Base-by-base conservation (phyloP, 2,797 vertebrate species). In the Paguma larvata region DNA sequence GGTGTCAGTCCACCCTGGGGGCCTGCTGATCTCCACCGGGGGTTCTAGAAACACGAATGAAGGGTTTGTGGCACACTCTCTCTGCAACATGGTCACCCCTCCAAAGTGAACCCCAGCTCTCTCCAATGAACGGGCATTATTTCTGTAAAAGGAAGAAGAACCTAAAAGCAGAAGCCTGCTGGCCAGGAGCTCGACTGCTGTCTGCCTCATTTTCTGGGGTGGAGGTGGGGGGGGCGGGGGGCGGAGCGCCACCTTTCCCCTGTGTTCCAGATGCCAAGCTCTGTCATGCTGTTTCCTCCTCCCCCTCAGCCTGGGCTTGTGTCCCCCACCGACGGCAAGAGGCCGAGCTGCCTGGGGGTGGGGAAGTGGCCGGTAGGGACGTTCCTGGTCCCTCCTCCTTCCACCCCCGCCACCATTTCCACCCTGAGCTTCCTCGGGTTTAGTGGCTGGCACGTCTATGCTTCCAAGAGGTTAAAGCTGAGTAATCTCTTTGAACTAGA, bases 11-110 rank as follows among this genome's bases (percentile, higher is more conserved):
- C 2, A 16, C 15, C 38, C 5, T 21, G 23, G 6, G 10, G 9
- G 5, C 68, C 46, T 16, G 23, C 13, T 48, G 51, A 0, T 34
- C 65, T 63, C 30, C 5, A 18, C 0, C 0, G 1, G 7, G 2
- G 19, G 53, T 89, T 73, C 84, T 59, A 68, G 87, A 89, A 59
- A 41, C 10, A 30, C 46, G 8, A 4, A 0, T 21, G 27, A 19
- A 25, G 3, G 67, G 10, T 19, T 67, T 18, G 14, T 1, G 13
- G 19, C 2, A 3, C 5, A 38, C 38, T 53, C 65, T 89, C 53
- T 25, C 68, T 85, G 79, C 44, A 19, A 32, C 12, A 12, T 0
- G 1, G 30, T n/a, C 19, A n/a, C 56, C 18, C 7, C 44, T 94
- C 34, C 63, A 77, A 13, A 16, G 34, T 2, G 67, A 83, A 46